Evolutionary conservation across 1,140 invertebrate genomes (phyloP).

Genomic region (Drosophila yakuba): DNA sequence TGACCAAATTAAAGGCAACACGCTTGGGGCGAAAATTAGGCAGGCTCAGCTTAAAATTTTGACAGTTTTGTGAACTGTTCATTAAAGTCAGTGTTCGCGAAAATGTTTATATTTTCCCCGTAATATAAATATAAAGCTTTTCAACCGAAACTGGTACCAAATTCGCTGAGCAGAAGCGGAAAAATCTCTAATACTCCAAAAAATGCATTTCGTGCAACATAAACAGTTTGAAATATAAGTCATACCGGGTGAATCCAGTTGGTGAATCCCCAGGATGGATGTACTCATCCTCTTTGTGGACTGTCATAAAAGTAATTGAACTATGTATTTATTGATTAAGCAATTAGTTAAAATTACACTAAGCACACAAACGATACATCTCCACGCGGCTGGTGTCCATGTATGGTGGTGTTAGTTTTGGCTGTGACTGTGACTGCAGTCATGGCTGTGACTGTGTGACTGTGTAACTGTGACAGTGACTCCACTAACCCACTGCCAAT

Average conservation of each 20-base stretch:
- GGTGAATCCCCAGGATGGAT: neutral
- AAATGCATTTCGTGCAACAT: neutral
- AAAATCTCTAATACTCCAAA: too few relatives aligned
- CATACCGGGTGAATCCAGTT: neutral
- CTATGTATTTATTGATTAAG: slow-evolving; percentile 71
- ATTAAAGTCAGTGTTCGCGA: neutral
- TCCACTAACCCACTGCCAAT: slow-evolving; percentile 2
- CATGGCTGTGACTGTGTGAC: neutral
- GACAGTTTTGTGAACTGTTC: slow-evolving; percentile 23
- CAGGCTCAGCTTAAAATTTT: slow-evolving; percentile 37
- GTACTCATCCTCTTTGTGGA: neutral
- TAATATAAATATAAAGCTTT: too few relatives aligned
- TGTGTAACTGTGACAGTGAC: slow-evolving; percentile 1
- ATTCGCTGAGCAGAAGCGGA: too few relatives aligned
- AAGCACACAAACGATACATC: slow-evolving; percentile 49
- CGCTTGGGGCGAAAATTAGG: slow-evolving; percentile 45
- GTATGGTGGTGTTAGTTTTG: slow-evolving; percentile 6
- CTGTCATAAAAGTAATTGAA: slow-evolving; percentile 58
- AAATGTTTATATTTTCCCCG: neutral
- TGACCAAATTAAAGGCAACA: slow-evolving; percentile 49
- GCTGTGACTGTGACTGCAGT: neutral
- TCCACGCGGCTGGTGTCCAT: slow-evolving; percentile 3
- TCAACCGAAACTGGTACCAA: too few relatives aligned
- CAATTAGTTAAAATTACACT: slow-evolving; percentile 75
- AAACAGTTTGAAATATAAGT: neutral